Conservation (phyloP, 2,888 invertebrate genomes). For the Euplagia quadripunctaria region DNA sequence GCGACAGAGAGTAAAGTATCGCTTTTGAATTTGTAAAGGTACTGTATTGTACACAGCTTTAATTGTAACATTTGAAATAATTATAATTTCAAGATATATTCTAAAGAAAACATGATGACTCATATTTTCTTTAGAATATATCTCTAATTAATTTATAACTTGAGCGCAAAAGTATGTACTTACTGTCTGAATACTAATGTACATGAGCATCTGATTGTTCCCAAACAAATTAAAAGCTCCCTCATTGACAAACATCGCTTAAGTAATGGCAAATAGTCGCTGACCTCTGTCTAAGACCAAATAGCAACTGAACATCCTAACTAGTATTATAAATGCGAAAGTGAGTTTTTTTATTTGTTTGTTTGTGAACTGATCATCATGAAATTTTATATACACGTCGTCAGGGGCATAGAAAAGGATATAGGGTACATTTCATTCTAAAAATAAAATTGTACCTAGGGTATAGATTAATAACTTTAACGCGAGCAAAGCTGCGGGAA, state of each 20-base stretch:
- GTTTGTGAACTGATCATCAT: too few relatives aligned
- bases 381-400: too few relatives aligned
- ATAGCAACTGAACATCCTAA: background rate
- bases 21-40: background rate
- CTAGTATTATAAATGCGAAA: background rate
- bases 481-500: too few relatives aligned
- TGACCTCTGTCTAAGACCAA: conserved; percentile 2
- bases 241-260: conserved; percentile 19
- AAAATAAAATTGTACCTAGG: too few relatives aligned
- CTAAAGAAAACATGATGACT: conserved; percentile 24
- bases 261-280: conserved; percentile 12
- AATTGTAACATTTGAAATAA: background rate
- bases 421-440: too few relatives aligned
- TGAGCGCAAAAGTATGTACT: conserved; percentile 8
- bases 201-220: conserved; percentile 24
- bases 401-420: too few relatives aligned
- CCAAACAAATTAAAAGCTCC: conserved; percentile 21
- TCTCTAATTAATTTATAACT: conserved; percentile 28
- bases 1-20: background rate
- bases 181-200: conserved; percentile 21
- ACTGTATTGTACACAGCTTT: background rate
- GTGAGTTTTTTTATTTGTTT: too few relatives aligned
- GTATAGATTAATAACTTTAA: too few relatives aligned
- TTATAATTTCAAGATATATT: conserved; percentile 21
- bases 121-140: conserved; percentile 24